Percentiles rank a stretch among this genome's conserved stretches.
Conservation (phyloP, 2,888 invertebrate species). For the Eretmocerus hayati region DNA sequence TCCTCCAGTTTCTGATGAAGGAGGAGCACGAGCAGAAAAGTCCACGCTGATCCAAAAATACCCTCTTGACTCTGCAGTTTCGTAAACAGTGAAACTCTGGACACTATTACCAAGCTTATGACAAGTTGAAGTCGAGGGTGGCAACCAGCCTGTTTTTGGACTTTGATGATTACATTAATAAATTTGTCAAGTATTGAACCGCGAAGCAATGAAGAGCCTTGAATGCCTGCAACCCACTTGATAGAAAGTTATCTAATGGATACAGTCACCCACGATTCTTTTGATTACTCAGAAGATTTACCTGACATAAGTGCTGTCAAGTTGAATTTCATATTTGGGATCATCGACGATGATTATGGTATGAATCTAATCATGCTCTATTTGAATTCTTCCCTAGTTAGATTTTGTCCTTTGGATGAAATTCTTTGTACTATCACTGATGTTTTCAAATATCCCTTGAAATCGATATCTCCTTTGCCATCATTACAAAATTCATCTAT, state of each 20-base stretch:
- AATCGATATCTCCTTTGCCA: neutral
- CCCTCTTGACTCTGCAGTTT: no score
- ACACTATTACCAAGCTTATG: no score
- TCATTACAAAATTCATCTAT: no score
- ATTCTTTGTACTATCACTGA: neutral
- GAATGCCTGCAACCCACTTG: constrained; percentile 36
- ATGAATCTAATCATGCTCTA: neutral
- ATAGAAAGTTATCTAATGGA: constrained; percentile 33
- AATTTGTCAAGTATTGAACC: no score
- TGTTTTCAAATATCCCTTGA: neutral
- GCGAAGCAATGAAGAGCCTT: no score
- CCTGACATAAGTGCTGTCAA: constrained; percentile 34
- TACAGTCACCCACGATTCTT: constrained; percentile 37
- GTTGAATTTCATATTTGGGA: constrained; percentile 37
- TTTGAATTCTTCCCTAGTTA: neutral
- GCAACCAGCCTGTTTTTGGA: no score
- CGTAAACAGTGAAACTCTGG: no score
- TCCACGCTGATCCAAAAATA: no score
- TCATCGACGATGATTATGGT: constrained; percentile 36
- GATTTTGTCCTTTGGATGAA: neutral
- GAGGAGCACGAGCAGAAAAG: no score
- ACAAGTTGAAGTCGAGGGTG: no score
- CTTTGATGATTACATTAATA: no score
- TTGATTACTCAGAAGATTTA: constrained; percentile 37
- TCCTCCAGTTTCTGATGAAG: no score